phyloP scores from a whole-genome alignment of 2,113 vertebrate species.

The Ammospiza nelsoni region DNA sequence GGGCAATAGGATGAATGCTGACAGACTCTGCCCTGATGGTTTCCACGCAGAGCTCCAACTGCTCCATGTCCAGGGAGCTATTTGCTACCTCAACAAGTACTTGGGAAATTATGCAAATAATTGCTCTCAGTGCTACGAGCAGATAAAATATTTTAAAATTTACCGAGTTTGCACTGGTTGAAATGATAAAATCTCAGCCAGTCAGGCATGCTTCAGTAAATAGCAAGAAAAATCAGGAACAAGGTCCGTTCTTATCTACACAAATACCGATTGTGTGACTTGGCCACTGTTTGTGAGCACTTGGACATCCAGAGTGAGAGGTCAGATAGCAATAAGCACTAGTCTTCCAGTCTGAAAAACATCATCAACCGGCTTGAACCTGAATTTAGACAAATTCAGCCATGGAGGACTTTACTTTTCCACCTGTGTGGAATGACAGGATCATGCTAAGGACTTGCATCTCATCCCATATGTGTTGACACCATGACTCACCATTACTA shows the following conservation, averaged over 20 bases:
- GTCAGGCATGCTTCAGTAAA: background rate
- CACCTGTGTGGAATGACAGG: background rate
- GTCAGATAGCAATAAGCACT: background rate
- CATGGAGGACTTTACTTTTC: background rate
- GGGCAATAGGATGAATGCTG: background rate
- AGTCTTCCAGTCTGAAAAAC: background rate
- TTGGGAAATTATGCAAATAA: background rate
- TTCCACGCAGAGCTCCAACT: fast-evolving
- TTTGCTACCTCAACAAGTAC: background rate
- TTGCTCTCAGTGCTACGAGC: background rate
- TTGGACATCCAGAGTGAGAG: background rate
- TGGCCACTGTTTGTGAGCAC: background rate
- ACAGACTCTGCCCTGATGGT: background rate
- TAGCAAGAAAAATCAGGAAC: background rate
- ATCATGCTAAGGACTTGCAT: fast-evolving
- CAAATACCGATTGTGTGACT: background rate
- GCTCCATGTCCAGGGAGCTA: background rate
- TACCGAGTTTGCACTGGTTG: background rate
- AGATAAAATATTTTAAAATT: background rate
- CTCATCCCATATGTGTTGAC: fast-evolving
- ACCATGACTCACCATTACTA: background rate
- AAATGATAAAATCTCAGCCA: background rate
- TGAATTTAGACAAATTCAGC: background rate
- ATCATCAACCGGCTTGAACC: background rate
- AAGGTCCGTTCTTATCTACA: background rate